A percentile compares a stretch with the other conserved stretches of the same genome.
Evolutionary conservation across 1,140 invertebrate genomes (phyloP).

Genomic region (Dendrolimus kikuchii): DNA sequence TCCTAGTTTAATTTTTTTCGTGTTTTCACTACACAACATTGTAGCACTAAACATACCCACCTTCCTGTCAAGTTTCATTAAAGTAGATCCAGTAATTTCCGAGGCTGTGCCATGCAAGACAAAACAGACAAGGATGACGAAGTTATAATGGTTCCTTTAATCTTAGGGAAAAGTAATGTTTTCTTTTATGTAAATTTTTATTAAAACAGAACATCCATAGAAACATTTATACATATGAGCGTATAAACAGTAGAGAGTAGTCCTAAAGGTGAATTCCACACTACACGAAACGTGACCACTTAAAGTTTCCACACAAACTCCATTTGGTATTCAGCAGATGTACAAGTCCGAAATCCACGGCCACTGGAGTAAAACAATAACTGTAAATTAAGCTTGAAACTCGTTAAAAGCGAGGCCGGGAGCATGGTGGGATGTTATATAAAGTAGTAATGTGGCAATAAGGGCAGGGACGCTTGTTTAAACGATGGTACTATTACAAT

Average conservation of each 20-base stretch:
- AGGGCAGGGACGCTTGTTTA: constrained; percentile 30
- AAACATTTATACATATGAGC: background rate
- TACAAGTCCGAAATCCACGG: constrained; percentile 35
- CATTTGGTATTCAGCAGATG: constrained; percentile 30
- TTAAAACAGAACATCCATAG: background rate
- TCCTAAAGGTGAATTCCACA: constrained; percentile 13
- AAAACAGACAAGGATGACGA: no score
- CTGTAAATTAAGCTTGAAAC: constrained; percentile 61
- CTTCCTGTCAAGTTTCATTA: no score
- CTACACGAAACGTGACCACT: constrained; percentile 23
- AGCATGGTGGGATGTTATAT: constrained; percentile 20
- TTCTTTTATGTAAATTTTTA: no score
- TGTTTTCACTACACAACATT: no score
- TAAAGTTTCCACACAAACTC: constrained; percentile 25
- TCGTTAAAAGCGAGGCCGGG: constrained; percentile 47
- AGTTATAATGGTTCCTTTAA: no score
- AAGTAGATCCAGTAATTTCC: no score
- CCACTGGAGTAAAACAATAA: constrained; percentile 56
- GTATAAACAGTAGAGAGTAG: background rate
- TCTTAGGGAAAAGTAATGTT: no score
- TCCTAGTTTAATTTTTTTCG: no score
- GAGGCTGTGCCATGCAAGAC: no score
- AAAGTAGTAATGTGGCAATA: constrained; percentile 4
- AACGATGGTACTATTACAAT: constrained; percentile 35
- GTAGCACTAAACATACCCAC: no score